Base-by-base conservation (phyloP, 2,888 invertebrate species). In the Synanthedon myopaeformis region DNA sequence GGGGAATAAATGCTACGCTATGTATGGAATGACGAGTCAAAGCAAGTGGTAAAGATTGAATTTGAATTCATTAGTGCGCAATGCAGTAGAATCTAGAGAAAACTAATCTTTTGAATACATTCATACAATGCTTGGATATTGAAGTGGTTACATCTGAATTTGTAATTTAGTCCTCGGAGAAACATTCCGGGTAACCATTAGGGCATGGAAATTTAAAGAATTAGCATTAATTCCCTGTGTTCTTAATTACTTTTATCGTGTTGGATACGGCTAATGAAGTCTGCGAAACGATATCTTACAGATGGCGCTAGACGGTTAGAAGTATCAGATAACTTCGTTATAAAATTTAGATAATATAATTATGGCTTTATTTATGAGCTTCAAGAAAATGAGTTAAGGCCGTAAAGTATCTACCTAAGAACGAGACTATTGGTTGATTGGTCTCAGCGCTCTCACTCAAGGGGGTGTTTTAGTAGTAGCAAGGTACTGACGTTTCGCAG, bases 51-150 rank as follows among this genome's bases (percentile, higher is more conserved):
- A 35, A 35, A 35, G 45, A 45, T 45, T 8, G 4, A 45, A n/a
- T 13, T 14, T 45, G 6, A 45, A 67, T 65, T 59, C 54, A 65
- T 63, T 60, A 61, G 58, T 57, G 61, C 58, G 62, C 64, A 61
- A 59, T 65, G 72, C 69, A 67, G 68, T 63, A 58, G 54, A 63
- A 70, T 70, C 69, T 67, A 68, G 72, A 69, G 62, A 55, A 61
- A 70, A 69, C 69, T 66, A 67, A 23, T 64, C 65, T 62, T 56
- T 64, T 58, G 54, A 62, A 63, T 58, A 53, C 57, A 55, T 56
- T 58, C 54, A 56, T 56, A 56, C 59, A 54, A 57, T 56, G 54
- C 54, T 55, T 52, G 50, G 45, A 49, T 52, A 53, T 55, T 55
- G 48, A 13, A 35, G 28, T 5, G 17, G 35, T 35, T 13, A 45